phyloP scores from a whole-genome alignment of 2,797 vertebrate genomes.

The Naso thynnoides region DNA sequence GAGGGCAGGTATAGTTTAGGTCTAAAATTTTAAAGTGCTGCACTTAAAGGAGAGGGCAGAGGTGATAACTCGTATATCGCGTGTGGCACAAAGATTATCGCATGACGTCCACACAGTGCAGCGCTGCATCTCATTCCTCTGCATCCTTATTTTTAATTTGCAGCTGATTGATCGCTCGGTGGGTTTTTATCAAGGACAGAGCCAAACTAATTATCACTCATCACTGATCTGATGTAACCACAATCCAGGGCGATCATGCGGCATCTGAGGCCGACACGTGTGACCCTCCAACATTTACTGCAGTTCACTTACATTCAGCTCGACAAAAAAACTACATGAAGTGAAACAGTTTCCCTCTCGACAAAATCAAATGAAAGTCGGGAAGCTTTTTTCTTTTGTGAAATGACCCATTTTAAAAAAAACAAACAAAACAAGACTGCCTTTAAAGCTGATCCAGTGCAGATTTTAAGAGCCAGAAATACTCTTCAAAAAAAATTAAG shows the following conservation, averaged over 20 bases:
- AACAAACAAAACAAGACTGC: background rate
- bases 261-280: conserved; percentile 17
- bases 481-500: background rate
- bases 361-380: background rate
- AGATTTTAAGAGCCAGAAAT: background rate
- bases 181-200: conserved; percentile 12
- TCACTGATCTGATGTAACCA: conserved; percentile 36
- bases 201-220: conserved; percentile 64
- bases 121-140: conserved; percentile 8
- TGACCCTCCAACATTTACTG: background rate
- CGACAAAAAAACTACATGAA: background rate
- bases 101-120: background rate
- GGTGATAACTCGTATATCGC: too few species aligned
- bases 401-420: background rate
- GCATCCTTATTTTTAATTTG: conserved; percentile 35
- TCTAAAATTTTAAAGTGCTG: background rate
- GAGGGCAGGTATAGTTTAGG: background rate
- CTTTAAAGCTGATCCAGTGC: conserved; percentile 2
- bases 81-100: background rate
- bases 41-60: background rate
- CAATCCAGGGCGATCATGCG: conserved; percentile 13
- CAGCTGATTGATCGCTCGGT: conserved; percentile 56
- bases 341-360: background rate
- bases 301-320: background rate
- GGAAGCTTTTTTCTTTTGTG: conserved; percentile 9